These are phyloP conservation scores for Narcine bancroftii DNA, from an alignment of 2,113 vertebrate genomes.

Conservation along the genomic window DNA sequence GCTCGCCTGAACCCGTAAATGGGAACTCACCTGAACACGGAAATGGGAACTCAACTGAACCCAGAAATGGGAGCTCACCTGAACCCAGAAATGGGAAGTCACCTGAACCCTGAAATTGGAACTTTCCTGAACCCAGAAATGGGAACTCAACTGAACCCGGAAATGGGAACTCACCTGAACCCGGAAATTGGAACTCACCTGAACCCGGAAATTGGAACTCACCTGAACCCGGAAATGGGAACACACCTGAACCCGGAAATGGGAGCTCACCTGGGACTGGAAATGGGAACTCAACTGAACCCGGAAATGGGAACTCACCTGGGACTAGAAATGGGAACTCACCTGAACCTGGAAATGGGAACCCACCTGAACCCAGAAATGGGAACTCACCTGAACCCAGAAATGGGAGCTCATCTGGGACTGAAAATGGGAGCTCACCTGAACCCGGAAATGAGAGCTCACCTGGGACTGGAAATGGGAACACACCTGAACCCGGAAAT, in stretches of 20 bases:
- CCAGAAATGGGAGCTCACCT: not conserved
- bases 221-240: too few species aligned
- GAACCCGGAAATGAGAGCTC: not conserved
- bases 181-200: not conserved
- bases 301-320: not conserved
- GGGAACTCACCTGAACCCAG: not conserved
- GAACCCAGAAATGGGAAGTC: not conserved
- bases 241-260: not conserved
- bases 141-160: not conserved
- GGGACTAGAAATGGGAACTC: too few species aligned
- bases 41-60: not conserved
- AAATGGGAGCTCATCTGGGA: not conserved
- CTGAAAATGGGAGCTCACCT: too few species aligned
- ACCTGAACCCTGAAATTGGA: not conserved
- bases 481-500: too few species aligned
- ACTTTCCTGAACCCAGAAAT: not conserved
- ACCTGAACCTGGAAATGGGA: not conserved
- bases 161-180: not conserved
- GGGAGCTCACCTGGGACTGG: not conserved
- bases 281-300: not conserved
- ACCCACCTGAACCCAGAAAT: not conserved
- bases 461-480: not conserved
- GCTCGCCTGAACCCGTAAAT: not conserved
- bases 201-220: not conserved
- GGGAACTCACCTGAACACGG: not conserved